Evolutionary conservation across 2,797 vertebrate genomes (phyloP), one percentile per base, ranked within the genome.

Genomic region (Serranus cabrilla): DNA sequence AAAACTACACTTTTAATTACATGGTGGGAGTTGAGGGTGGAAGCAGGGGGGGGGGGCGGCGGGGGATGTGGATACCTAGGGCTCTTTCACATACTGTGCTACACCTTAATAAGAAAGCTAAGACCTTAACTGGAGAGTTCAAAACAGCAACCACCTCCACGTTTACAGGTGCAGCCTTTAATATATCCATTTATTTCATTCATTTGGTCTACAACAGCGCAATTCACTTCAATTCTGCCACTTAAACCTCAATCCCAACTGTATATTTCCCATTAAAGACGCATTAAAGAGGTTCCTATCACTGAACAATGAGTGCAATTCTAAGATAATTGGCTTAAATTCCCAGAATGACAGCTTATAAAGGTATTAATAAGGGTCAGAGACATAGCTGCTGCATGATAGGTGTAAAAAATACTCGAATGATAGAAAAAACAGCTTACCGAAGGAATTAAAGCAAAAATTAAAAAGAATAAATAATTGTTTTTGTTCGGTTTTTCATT

Each of bases 1-100:
- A 86, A 89, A 87, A 74, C 90, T 84, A 86, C 87, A 89, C 91
- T 90, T 93, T 92, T 94, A 95, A 95, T 94, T 92, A 92, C 89
- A 86, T 69, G 71, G 87, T 88, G 81, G 78, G 85, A 87, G 92
- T 75, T 82, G 72, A 87, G 73, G 78, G 17, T 78, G 78, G 81
- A 59, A 81, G 79, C 45, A n/a, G 20, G 75, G 20, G 20, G 69
- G 39, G n/a, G 60, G 34, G n/a, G 37, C 13, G 2, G 27, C 6
- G 49, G 57, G 50, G 45, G 65, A 68, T 76, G 70, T 45, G 71
- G 76, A 83, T 49, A 89, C 91, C 89, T 75, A 60, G 68, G 90
- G 90, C 78, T 87, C 82, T 93, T 91, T 91, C 82, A 86, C 85
- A 91, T 80, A 76, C 86, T 78, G 86, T 63, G 80, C 64, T 63